Conservation (phyloP, 64 coral and sea anemone genomes). For the Stichodactyla mertensii region DNA sequence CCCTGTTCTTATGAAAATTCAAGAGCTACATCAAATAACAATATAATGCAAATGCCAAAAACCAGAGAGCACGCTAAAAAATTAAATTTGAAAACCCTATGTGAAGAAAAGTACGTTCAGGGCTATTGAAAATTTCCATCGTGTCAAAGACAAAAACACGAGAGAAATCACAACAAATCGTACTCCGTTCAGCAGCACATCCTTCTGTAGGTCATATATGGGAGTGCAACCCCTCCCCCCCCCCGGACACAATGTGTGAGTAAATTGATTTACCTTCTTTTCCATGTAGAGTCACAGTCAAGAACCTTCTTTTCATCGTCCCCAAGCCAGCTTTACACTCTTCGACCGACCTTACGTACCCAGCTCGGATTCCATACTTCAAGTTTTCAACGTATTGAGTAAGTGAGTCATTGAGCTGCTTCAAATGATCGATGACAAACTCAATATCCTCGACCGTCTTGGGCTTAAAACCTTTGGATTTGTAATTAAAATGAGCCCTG, state of each 20-base stretch:
- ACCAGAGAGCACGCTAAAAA: no score
- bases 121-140: no score
- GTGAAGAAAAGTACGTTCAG: no score
- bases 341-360: constrained; percentile 75
- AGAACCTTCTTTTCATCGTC: constrained; percentile 55
- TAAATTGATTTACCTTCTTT: constrained; percentile 37
- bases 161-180: no score
- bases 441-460: constrained; percentile 55
- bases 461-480: constrained; percentile 49
- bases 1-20: no score
- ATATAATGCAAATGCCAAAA: no score
- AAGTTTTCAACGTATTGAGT: constrained; percentile 78
- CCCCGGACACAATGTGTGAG: not conserved
- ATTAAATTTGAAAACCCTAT: no score
- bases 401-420: constrained; percentile 50
- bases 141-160: no score
- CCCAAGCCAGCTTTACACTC: constrained; percentile 73
- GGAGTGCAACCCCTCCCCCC: no score
- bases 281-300: constrained; percentile 33
- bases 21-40: no score
- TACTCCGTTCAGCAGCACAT: no score
- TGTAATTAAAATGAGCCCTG: constrained; percentile 53
- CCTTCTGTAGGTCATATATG: no score
- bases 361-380: constrained; percentile 70
- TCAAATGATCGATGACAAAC: constrained; percentile 72